Percentiles rank a stretch among this genome's conserved stretches.
Conservation (phyloP, 2,797 vertebrate species). For the Coracias cyanogaster region DNA sequence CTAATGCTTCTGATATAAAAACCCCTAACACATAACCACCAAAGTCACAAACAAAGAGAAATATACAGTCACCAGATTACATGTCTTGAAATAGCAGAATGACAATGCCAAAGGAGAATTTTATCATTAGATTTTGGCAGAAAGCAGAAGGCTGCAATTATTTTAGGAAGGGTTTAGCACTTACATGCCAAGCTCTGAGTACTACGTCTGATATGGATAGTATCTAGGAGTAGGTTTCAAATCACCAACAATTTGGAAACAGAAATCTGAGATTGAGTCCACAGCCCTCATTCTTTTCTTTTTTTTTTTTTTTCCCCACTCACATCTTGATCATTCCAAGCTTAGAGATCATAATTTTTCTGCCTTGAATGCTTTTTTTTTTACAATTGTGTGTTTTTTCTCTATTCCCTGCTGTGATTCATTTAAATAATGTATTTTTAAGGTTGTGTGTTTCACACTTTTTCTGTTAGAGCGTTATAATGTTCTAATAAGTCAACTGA, state of each 20-base stretch:
- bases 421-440: slow-evolving; percentile 22
- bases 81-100: background rate
- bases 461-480: background rate
- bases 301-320: background rate
- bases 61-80: background rate
- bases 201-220: background rate
- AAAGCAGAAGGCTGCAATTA: background rate
- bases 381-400: background rate
- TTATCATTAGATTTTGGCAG: background rate
- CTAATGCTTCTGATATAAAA: background rate
- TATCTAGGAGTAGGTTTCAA: background rate
- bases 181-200: background rate
- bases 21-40: background rate
- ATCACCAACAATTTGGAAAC: background rate
- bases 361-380: background rate
- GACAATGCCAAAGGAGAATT: background rate
- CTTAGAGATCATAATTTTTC: background rate
- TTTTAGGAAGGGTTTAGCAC: background rate
- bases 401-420: background rate
- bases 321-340: background rate
- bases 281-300: background rate
- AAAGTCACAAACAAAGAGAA: background rate
- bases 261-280: background rate
- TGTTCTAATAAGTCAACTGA: background rate
- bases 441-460: background rate